Percentiles rank a stretch among this genome's conserved stretches.
Evolutionary conservation across 2,888 invertebrate species (phyloP).

Genomic region (Latheticus oryzae): DNA sequence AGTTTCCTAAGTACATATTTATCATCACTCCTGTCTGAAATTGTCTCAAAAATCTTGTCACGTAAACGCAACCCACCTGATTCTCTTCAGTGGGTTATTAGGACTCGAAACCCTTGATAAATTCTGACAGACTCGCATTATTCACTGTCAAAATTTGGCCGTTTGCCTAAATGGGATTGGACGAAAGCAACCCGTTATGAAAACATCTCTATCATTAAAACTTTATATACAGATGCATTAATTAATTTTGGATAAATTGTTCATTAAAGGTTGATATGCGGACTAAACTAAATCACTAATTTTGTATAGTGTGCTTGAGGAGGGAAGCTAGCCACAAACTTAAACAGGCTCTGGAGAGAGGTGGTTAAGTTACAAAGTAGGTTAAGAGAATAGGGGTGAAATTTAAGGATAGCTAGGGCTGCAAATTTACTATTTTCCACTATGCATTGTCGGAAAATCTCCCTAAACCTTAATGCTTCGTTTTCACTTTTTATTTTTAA

Average conservation of each 20-base stretch:
- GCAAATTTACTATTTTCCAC: no score
- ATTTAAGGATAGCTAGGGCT: no score
- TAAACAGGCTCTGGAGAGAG: no score
- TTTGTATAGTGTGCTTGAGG: no score
- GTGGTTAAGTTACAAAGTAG: no score
- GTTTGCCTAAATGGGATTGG: constrained; percentile 27
- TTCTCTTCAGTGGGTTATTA: constrained; percentile 35
- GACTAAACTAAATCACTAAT: no score
- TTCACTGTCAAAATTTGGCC: constrained; percentile 38
- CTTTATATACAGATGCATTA: constrained; percentile 32
- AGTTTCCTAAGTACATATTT: no score
- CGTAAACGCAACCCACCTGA: constrained; percentile 29
- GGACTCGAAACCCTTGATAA: constrained; percentile 20
- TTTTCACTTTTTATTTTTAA: no score
- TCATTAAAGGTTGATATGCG: constrained; percentile 22
- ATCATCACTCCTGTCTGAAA: neutral
- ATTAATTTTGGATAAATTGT: constrained; percentile 16
- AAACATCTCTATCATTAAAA: constrained; percentile 30
- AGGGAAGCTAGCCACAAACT: no score
- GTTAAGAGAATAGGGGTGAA: no score
- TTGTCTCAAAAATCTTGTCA: constrained; percentile 22
- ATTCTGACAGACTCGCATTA: constrained; percentile 28
- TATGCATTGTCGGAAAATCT: no score
- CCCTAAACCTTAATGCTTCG: no score
- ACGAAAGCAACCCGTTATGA: constrained; percentile 33